Evolutionary conservation across 2,888 invertebrate species (phyloP).

Genomic region (Camponotus fellah): DNA sequence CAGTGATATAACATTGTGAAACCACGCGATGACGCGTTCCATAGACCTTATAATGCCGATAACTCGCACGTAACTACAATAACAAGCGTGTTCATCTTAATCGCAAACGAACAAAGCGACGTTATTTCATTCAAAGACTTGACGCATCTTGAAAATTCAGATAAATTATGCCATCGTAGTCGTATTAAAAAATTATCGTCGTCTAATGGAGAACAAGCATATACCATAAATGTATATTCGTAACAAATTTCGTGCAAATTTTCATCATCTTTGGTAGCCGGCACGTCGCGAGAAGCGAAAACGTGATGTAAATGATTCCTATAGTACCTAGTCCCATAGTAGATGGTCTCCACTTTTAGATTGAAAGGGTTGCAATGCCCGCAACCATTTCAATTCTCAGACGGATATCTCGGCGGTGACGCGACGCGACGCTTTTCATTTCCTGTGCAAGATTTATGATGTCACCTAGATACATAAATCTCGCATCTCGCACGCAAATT

Average conservation of each 20-base stretch:
- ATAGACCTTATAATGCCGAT: conserved; percentile 50
- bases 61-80: conserved; percentile 45
- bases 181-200: not conserved
- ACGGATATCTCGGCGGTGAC: conserved; percentile 43
- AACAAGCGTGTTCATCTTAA: conserved; percentile 52
- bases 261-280: not conserved
- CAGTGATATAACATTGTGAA: conserved; percentile 41
- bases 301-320: conserved; percentile 18
- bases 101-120: conserved; percentile 41
- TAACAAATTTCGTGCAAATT: not conserved
- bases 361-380: conserved; percentile 14
- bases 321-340: not conserved
- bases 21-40: conserved; percentile 47
- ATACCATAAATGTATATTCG: not conserved
- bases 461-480: conserved; percentile 35
- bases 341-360: not conserved
- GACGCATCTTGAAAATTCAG: conserved; percentile 49
- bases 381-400: conserved; percentile 53
- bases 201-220: not conserved
- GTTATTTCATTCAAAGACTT: conserved; percentile 29
- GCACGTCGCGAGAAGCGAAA: not conserved
- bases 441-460: conserved; percentile 50
- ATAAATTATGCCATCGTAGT: not conserved
- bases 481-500: not conserved
- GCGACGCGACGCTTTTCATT: conserved; percentile 56